A percentile compares a stretch with the other conserved stretches of the same genome.
These are phyloP conservation scores for Pseudopipra pipra DNA, from an alignment of 2,113 vertebrate genomes.

Conservation along the genomic window DNA sequence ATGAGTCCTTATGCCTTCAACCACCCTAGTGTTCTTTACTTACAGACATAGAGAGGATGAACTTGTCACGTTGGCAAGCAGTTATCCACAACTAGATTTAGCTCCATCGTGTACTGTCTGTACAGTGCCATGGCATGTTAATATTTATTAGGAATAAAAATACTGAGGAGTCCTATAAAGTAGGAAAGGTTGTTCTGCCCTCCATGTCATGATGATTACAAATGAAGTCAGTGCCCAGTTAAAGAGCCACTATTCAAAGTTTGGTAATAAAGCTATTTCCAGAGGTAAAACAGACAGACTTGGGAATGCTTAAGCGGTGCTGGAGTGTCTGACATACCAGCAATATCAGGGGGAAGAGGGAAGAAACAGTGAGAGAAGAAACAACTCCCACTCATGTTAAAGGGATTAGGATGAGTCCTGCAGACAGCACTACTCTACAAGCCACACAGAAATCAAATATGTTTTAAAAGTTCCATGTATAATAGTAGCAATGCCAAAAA, in stretches of 20 bases:
- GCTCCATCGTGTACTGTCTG: not conserved
- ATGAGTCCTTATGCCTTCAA: not conserved
- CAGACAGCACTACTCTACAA: not conserved
- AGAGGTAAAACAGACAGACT: not conserved
- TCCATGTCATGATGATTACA: not conserved
- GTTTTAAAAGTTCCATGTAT: not conserved
- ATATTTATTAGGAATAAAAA: not conserved
- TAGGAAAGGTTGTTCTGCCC: not conserved
- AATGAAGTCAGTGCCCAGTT: not conserved
- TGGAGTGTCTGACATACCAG: not conserved
- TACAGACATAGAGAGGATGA: not conserved
- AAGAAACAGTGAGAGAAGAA: not conserved
- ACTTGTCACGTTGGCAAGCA: not conserved
- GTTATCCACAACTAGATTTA: not conserved
- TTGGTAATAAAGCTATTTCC: not conserved
- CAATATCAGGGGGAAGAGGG: not conserved
- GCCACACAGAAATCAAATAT: not conserved
- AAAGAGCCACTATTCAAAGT: not conserved
- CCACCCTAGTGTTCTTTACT: not conserved
- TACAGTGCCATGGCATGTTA: not conserved
- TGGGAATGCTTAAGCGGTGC: not conserved
- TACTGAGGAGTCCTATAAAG: not conserved
- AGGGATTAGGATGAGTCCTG: constrained; percentile 9
- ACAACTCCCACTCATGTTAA: not conserved
- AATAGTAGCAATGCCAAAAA: not conserved